Base-by-base conservation (phyloP, 2,888 invertebrate genomes). In the Pristionchus japonicus region DNA sequence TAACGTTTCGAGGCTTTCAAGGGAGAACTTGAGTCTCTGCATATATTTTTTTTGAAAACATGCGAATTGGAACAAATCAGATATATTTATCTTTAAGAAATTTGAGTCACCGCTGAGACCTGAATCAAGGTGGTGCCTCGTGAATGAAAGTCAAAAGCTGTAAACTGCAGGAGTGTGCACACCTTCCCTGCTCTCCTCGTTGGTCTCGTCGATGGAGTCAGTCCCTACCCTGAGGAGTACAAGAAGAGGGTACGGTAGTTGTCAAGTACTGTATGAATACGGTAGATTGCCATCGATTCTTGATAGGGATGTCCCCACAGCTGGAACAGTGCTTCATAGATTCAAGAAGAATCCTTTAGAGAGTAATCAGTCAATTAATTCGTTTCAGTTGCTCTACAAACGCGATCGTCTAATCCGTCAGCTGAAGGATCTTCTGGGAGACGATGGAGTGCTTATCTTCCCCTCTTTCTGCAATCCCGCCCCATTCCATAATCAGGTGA, bases 161-260 rank as follows among this genome's bases (percentile, higher is more conserved):
- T 96, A 0, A 94, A 97, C 47, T 96, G 97, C 0, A 95, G 95
- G 49, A 97, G 97, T 3, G 96, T 97, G 40, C 97, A 98, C 94
- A 98, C 98, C 0, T 95, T 98, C 37, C 96, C 97, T 89, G 97
- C 96, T 7, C 89, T 94, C 20, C 85, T 93, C 20, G 88, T 93
- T 23, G 93, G 92, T 61, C 86, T 92, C 82, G 86, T 91, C 74
- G 93, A 93, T 40, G 83, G 80, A 34, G 67, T 91, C 61, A 37
- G 43, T 31, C 43, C 70, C 20, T 87, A 57, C 52, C 64, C 27
- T 37, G 77, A 87, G 52, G 74, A 74, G 11, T 61, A 87, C 52
- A 87, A 87, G 80, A 74, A 80, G 77, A 87, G 61, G 77, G 87
- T 87, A 57, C 40, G 40, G 43, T 74, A 74, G n/a, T 4, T 67